Evolutionary conservation across 2,113 vertebrate genomes (phyloP), one percentile per base, ranked within the genome.

Genomic region (Rana temporaria): DNA sequence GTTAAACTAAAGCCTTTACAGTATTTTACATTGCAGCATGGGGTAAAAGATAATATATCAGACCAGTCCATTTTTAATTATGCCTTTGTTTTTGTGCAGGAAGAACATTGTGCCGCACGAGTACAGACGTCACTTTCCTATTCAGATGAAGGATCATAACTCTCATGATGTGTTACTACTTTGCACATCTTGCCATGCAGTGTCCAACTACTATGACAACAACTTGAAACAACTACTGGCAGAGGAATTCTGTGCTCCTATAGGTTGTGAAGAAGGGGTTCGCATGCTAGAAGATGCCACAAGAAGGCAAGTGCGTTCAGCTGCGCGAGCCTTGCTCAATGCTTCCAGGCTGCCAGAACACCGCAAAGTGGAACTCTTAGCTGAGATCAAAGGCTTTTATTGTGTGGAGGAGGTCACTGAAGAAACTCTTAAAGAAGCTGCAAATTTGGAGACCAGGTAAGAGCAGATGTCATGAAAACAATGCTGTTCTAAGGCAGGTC

Each of bases 101-200:
- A 99, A 99, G 85, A 99, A 99, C 30, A 92, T 99, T 24, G 95
- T 99, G 38, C 98, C 98, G 0, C 98, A 99, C 0, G 97, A 99
- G 84, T 99, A 99, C 90, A 88, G 98, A 6, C 96, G 95, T 1
- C 97, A 99, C 85, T 99, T 99, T 64, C 98, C 98, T 38, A 89
- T 93, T 0, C 96, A 99, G 90, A 97, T 99, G 97, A 99, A 99
- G 88, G 97, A 99, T 91, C 98, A 99, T 91, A 99, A 97, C 88
- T 99, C 97, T 1, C 98, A 99, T 0, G 98, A 99, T 0, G 96
- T 99, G 85, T 93, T 99, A 86, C 91, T 99, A 0, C 96, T 99
- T 14, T 99, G 98, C 86, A 99, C 97, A 0, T 91, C 94, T 78
- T 99, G 98, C 89, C 98, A 99, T 15, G 98, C 96, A 2, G 85